A percentile compares a stretch with the other conserved stretches of the same genome.
Conservation (phyloP, 64 coral and sea anemone genomes). For the Actinia tenebrosa region DNA sequence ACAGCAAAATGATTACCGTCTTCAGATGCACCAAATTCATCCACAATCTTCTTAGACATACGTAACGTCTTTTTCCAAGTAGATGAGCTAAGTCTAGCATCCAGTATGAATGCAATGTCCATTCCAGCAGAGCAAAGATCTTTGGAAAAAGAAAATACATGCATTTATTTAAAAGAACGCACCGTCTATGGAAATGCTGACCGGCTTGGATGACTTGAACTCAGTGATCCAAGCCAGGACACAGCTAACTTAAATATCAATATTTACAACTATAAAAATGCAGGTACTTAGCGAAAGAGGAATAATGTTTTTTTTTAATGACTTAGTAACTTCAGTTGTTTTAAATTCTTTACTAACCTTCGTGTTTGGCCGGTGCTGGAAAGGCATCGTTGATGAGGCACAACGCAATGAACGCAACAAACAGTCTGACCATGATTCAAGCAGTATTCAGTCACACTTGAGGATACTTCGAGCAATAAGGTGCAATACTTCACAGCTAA, state of each 20-base stretch:
- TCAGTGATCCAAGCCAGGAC: no score
- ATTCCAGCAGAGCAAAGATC: not conserved
- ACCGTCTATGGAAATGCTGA: no score
- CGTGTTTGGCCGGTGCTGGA: not conserved
- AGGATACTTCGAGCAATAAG: not conserved
- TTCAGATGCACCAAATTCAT: slow-evolving; percentile 14
- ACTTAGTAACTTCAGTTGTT: no score
- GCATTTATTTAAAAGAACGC: not conserved
- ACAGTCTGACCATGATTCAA: not conserved
- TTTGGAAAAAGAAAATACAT: not conserved
- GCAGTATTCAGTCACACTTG: not conserved
- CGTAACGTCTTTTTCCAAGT: not conserved
- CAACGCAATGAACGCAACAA: not conserved
- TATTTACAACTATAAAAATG: no score
- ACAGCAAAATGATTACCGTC: slow-evolving; percentile 29
- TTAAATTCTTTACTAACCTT: not conserved
- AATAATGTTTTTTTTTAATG: no score
- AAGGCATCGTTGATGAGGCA: not conserved
- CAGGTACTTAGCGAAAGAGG: no score
- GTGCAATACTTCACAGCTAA: not conserved
- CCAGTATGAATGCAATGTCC: not conserved
- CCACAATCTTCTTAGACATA: not conserved
- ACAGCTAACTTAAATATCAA: no score
- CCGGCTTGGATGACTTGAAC: no score
- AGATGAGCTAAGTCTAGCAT: not conserved